Evolutionary conservation across 1,140 invertebrate species (phyloP), one percentile per base, ranked within the genome.

Genomic region (Drosophila melanica): DNA sequence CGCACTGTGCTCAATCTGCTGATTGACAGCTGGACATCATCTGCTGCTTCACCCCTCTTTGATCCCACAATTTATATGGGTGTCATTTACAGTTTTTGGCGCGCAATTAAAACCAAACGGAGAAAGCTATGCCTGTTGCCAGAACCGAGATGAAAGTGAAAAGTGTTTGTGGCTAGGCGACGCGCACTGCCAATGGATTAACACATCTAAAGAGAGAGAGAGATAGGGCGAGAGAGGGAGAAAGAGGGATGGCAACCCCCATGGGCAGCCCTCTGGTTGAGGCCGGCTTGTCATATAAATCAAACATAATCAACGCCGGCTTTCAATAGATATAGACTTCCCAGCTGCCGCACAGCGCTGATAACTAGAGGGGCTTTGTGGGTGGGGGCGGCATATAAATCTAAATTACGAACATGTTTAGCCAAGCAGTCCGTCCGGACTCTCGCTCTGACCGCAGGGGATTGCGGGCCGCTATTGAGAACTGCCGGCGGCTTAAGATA

Each of bases 281-380:
- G 69, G 57, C 53, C 51, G 39, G 47, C 63, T 39, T 81, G 82
- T 87, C 82, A 73, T 67, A 86, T 86, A 86, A 86, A 86, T 86
- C 82, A 86, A 86, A 72, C 79, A 87, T 82, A 86, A 86, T 86
- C 82, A 86, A 86, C 79, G 82, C 79, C 67, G 72, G 79, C 75
- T 74, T 76, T 27, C 76, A 67, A 89, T 79, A 72, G 75, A 87
- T 76, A 73, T 67, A 58, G 63, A 33, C 74, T 67, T 57, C 59
- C 70, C 44, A 45, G 39, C 27, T 50, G 47, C 47, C 27, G 47
- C 20, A n/a, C 47, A 57, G 53, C 41, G 23, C 5, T 37, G 42
- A 41, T 44, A 33, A 47, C 47, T 16, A 18, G 33, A 23, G 41
- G 7, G 30, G n/a, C 20, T 5, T 10, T 11, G 4, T 39, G 0